A percentile compares a stretch with the other conserved stretches of the same genome.
These are phyloP conservation scores for Percina caprodes DNA, from an alignment of 2,113 vertebrate species.

Conservation along the genomic window DNA sequence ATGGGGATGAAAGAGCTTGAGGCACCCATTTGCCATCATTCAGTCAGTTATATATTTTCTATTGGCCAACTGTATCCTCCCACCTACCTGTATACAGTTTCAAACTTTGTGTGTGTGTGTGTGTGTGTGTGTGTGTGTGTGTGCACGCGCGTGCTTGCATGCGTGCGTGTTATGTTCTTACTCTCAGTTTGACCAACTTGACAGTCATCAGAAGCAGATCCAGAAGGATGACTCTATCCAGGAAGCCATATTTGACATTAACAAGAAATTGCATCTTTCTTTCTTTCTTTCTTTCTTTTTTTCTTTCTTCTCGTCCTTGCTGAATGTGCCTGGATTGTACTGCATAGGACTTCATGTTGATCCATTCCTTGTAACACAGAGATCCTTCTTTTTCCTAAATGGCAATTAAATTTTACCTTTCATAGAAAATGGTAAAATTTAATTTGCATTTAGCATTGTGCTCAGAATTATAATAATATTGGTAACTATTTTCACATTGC, in stretches of 20 bases:
- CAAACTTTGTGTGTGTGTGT: neutral
- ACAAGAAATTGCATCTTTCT: slow-evolving; percentile 2
- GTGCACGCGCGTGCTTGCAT: too few species aligned
- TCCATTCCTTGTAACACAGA: neutral
- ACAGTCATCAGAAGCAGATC: slow-evolving; percentile 5
- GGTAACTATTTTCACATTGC: neutral
- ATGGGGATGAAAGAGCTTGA: neutral
- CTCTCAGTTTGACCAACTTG: slow-evolving; percentile 5
- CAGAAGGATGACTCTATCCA: slow-evolving; percentile 34
- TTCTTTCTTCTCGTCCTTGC: neutral
- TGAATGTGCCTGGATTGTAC: neutral
- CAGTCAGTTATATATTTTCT: neutral
- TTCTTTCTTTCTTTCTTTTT: neutral
- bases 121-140: neutral
- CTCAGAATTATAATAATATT: neutral
- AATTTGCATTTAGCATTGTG: too few species aligned
- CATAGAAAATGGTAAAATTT: neutral
- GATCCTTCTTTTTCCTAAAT: neutral
- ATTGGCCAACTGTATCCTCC: neutral
- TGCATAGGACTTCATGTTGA: neutral
- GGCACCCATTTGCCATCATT: neutral
- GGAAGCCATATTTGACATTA: slow-evolving; percentile 38
- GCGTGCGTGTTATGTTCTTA: neutral
- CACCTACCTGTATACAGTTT: neutral
- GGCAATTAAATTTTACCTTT: neutral